Conservation (phyloP, 92 coral and sea anemone species). For the Siderastrea radians region DNA sequence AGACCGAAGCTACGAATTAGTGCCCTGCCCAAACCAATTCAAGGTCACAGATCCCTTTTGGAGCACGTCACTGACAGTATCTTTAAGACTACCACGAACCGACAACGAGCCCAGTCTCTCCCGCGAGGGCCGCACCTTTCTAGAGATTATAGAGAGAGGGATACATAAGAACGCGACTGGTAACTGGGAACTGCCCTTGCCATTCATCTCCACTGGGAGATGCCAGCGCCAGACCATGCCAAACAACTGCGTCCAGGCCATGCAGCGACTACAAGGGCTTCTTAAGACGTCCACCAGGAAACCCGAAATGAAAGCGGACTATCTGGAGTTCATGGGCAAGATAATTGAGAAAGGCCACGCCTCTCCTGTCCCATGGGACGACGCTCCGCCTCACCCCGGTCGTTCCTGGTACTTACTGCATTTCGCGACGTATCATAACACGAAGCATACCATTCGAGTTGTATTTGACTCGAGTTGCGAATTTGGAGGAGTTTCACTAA, state of each 20-base stretch:
- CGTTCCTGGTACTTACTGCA: conserved; percentile 72
- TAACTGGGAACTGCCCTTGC: conserved; percentile 84
- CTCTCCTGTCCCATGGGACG: conserved; percentile 44
- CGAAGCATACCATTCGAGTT: conserved; percentile 70
- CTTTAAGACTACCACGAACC: conserved; percentile 28
- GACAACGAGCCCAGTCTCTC: conserved; percentile 59
- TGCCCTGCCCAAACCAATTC: conserved; percentile 61
- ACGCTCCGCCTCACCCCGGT: conserved; percentile 9
- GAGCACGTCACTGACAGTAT: conserved; percentile 22
- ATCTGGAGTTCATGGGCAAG: conserved; percentile 74
- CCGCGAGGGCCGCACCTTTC: conserved; percentile 58
- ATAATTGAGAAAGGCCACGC: conserved; percentile 74
- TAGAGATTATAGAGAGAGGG: conserved; percentile 58
- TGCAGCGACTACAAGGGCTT: conserved; percentile 58
- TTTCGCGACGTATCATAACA: conserved; percentile 71
- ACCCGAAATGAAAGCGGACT: conserved; percentile 71
- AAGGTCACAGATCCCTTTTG: conserved; percentile 44
- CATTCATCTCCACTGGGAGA: conserved; percentile 27
- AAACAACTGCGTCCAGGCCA: conserved; percentile 70
- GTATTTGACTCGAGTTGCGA: conserved; percentile 68
- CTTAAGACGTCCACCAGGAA: conserved; percentile 55
- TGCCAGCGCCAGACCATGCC: conserved; percentile 58
- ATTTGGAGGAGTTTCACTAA: conserved; percentile 59
- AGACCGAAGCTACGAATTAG: conserved; percentile 37
- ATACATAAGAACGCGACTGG: conserved; percentile 66